Evolutionary conservation across 2,888 invertebrate genomes (phyloP), one percentile per base, ranked within the genome.

Genomic region (Diaperis boleti): DNA sequence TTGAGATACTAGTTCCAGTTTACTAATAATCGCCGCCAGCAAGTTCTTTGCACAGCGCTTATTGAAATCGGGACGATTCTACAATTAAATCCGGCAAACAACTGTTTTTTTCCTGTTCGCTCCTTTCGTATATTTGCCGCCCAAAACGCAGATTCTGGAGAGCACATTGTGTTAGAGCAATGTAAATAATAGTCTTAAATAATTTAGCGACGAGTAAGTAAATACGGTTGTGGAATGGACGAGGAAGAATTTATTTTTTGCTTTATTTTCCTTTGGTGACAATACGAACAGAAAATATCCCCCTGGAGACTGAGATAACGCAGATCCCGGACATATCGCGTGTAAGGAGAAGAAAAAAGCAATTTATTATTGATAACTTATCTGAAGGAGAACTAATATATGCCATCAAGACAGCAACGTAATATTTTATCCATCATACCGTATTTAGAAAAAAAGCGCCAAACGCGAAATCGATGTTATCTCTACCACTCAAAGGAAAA

Each of bases 281-380:
- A 57, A 14, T 47, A 22, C 42, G 8, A 18, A 33, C 42, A 42
- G 54, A 41, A 37, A 42, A 55, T 17, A 18, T 55, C 35, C 29
- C 55, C 42, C 42, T 13, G 42, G 55, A 42, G 55, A 42, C 52
- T 35, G 8, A 22, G 52, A 52, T 52, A 37, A 52, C 26, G 8
- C 39, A 22, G 3, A n/a, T 50, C n/a, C 22, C 6, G 11, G 37
- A 41, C 20, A 22, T 54, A 42, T 55, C 31, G 42, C 44, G 44
- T 42, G 42, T 31, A 17, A 39, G 20, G 13, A 33, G 15, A 41
- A 42, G 33, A 44, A 55, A 56, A 57, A 37, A 45, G 35, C 37
- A 37, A 45, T 57, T 57, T 57, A 55, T 55, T 55, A 55, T 55
- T 55, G 55, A 55, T 55, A 41, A 13, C 11, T 20, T 52, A 49